phyloP scores from a whole-genome alignment of 2,888 invertebrate genomes.

The Tricholauxania praeusta region DNA sequence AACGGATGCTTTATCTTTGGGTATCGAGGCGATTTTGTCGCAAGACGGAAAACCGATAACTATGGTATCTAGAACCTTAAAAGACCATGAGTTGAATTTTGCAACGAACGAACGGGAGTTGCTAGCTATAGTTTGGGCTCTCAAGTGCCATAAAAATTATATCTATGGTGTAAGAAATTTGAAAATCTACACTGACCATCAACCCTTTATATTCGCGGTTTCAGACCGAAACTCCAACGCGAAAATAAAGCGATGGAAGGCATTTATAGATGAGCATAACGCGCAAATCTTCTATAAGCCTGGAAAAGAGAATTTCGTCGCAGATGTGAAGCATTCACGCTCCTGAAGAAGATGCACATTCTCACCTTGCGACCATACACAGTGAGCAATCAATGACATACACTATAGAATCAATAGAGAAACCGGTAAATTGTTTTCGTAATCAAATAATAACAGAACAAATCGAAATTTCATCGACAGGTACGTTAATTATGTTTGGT shows the following conservation, averaged over 20 bases:
- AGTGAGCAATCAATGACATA: constrained; percentile 45
- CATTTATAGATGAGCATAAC: constrained; percentile 33
- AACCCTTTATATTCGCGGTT: too few relatives aligned
- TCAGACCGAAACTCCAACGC: constrained; percentile 27
- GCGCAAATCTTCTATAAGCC: constrained; percentile 39
- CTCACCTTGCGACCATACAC: constrained; percentile 30
- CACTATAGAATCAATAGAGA: constrained; percentile 43
- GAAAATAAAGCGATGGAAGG: constrained; percentile 21
- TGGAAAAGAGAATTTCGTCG: constrained; percentile 41
- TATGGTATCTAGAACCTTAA: too few relatives aligned
- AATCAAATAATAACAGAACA: constrained; percentile 47
- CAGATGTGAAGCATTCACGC: constrained; percentile 39
- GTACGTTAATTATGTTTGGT: constrained; percentile 38
- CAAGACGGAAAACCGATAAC: too few relatives aligned
- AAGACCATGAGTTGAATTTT: too few relatives aligned
- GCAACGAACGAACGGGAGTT: too few relatives aligned
- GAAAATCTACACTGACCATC: too few relatives aligned
- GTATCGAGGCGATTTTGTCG: too few relatives aligned
- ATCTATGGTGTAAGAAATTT: too few relatives aligned
- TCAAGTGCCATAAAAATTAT: constrained; percentile 22
- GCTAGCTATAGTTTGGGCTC: constrained; percentile 39
- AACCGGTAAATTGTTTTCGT: constrained; percentile 47
- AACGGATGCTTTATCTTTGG: too few relatives aligned
- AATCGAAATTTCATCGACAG: constrained; percentile 13
- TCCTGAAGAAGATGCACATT: constrained; percentile 25